Conservation (phyloP, 2,113 vertebrate species). For the Dromas ardeola region DNA sequence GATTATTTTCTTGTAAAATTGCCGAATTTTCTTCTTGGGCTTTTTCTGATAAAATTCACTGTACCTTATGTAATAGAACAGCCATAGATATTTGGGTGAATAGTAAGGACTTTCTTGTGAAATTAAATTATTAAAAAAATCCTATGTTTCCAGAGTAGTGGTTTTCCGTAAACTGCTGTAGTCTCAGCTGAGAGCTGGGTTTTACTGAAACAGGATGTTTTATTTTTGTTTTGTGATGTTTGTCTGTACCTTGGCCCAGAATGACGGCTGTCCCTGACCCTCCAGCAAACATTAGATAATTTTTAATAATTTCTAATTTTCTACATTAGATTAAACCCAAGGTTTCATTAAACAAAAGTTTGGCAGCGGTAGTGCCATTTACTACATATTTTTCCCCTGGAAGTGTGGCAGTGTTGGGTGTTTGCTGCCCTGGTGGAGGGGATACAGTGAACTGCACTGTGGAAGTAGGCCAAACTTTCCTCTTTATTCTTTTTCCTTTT, state of each 20-base stretch:
- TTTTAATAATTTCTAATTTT: neutral
- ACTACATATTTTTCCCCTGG: fast-evolving
- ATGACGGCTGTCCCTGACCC: neutral
- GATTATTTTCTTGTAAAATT: neutral
- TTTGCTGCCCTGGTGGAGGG: neutral
- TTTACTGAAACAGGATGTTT: neutral
- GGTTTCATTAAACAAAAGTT: neutral
- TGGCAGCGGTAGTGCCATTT: neutral
- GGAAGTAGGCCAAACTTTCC: neutral
- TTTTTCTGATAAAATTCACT: neutral
- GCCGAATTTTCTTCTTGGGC: neutral
- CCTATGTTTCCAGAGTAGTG: neutral
- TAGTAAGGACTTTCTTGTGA: neutral
- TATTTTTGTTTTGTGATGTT: neutral
- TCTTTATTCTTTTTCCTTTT: neutral
- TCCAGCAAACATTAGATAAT: neutral
- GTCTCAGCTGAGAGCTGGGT: neutral
- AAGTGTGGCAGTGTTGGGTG: fast-evolving
- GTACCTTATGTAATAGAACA: neutral
- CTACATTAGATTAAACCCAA: neutral
- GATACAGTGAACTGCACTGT: neutral
- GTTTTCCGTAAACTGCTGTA: neutral
- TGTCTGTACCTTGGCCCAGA: neutral
- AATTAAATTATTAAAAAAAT: neutral
- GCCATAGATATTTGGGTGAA: neutral